Percentiles rank a stretch among this genome's conserved stretches.
These are phyloP conservation scores for Sinohyriopsis cumingii DNA, from an alignment of 2,888 invertebrate genomes.

Conservation along the genomic window DNA sequence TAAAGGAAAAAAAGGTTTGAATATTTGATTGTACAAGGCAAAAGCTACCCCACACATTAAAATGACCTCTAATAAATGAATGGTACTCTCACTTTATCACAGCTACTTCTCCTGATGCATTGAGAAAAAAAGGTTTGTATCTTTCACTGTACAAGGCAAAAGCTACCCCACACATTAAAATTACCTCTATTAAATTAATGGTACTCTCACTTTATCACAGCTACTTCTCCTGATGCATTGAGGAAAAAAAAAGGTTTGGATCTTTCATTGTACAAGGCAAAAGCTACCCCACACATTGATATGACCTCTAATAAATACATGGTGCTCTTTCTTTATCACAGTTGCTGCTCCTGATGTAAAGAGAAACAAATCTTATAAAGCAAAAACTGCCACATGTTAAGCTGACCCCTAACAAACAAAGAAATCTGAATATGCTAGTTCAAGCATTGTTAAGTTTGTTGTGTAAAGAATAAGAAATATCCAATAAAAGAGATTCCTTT, in stretches of 20 bases:
- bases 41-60: not conserved
- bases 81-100: slow-evolving; percentile 43
- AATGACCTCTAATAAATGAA: slow-evolving; percentile 49
- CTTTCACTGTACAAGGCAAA: not conserved
- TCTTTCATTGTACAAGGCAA: not conserved
- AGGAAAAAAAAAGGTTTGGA: not conserved
- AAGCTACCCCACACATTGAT: too few relatives aligned
- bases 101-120: slow-evolving; percentile 45
- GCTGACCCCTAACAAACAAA: slow-evolving; percentile 32
- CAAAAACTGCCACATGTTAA: not conserved
- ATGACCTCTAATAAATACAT: slow-evolving; percentile 53
- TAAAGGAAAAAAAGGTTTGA: not conserved
- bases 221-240: slow-evolving; percentile 43
- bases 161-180: too few relatives aligned
- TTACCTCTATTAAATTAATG: slow-evolving; percentile 53
- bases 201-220: slow-evolving; percentile 38
- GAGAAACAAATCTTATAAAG: not conserved
- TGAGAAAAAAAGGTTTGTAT: not conserved
- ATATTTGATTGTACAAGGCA: not conserved
- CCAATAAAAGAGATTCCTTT: too few relatives aligned
- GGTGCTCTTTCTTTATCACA: slow-evolving; percentile 37
- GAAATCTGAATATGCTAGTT: too few relatives aligned
- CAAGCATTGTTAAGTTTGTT: too few relatives aligned
- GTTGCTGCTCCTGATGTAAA: slow-evolving; percentile 44
- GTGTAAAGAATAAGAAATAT: too few relatives aligned